These are phyloP conservation scores for Chrysolina americana DNA, from an alignment of 2,888 invertebrate species.

Conservation along the genomic window DNA sequence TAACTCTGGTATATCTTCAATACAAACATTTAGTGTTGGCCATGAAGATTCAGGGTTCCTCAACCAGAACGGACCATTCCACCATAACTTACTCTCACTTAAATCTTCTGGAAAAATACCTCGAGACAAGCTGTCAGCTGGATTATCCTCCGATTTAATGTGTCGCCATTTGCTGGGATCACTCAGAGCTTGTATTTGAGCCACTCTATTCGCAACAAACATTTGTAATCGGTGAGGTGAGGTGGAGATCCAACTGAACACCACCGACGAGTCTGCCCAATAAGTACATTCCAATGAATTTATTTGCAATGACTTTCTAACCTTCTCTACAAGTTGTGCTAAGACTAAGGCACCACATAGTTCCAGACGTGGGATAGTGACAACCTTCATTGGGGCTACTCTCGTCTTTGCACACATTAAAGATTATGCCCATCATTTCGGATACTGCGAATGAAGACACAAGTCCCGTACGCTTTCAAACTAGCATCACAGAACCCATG, in stretches of 20 bases:
- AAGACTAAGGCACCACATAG: conserved; percentile 1
- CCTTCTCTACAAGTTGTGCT: conserved; percentile 36
- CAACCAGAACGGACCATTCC: conserved; percentile 38
- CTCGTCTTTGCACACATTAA: conserved; percentile 11
- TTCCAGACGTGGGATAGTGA: conserved; percentile 16
- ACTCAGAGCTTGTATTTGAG: conserved; percentile 29
- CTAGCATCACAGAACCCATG: conserved; percentile 26
- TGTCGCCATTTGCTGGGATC: conserved; percentile 28
- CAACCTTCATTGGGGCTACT: conserved; percentile 8
- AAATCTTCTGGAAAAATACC: conserved; percentile 24
- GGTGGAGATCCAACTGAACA: conserved; percentile 29
- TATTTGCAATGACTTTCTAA: background rate
- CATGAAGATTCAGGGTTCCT: background rate
- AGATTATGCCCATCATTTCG: background rate
- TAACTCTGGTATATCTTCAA: conserved; percentile 8
- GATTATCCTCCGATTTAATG: conserved; percentile 30
- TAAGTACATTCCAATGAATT: conserved; percentile 14
- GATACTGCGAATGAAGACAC: background rate
- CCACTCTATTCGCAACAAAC: conserved; percentile 36
- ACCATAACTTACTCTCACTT: conserved; percentile 19
- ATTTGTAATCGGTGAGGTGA: conserved; percentile 25
- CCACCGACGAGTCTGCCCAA: conserved; percentile 28
- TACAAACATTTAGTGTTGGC: conserved; percentile 1
- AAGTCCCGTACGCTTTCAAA: conserved; percentile 23
- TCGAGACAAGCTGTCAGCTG: conserved; percentile 36